Evolutionary conservation across 2,113 vertebrate species (phyloP), one percentile per base, ranked within the genome.

Genomic region (Beaufortia kweichowensis): DNA sequence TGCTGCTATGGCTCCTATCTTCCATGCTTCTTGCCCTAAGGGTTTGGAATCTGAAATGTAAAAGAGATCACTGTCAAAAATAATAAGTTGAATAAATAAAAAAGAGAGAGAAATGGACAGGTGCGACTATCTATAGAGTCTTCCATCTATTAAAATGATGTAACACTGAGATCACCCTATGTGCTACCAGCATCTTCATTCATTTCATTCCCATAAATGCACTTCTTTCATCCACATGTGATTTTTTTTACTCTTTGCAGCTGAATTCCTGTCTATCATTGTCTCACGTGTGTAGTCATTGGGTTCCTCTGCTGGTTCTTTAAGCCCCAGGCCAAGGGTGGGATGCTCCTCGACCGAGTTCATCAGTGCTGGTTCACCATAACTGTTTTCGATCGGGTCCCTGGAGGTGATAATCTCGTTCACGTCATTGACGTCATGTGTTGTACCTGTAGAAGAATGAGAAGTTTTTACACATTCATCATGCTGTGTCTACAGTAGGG

Each of bases 1-100:
- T 74, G 87, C 85, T 63, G 81, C 86, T 79, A 89, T 88, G 31
- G 85, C 87, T n/a, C 90, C 89, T n/a, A 87, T 90, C 84, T 90
- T 90, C 92, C 92, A 93, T 12, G 86, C 76, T 60, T 91, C 86
- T 55, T 88, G 82, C 39, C 83, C 81, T 70, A 76, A 17, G 33
- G 33, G 76, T 29, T 76, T 55, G 31, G 23, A 69, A 62, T 71
- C 67, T 77, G 39, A 33, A 74, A 50, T 81, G 67, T 33, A 21
- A 83, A 21, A 63, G 19, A 75, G 15, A 76, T 9, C 12, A 56
- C 50, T 14, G 62, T 57, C 68, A 67, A 57, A 35, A 56, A 21
- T 65, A 41, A 50, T 28, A 76, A 76, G 50, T 55, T 76, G 33
- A 67, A 56, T 59, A 28, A 29, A 65, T 57, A 50, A 76, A 76